Conservation (phyloP, 2,113 vertebrate species). For the Synchiropus splendidus region DNA sequence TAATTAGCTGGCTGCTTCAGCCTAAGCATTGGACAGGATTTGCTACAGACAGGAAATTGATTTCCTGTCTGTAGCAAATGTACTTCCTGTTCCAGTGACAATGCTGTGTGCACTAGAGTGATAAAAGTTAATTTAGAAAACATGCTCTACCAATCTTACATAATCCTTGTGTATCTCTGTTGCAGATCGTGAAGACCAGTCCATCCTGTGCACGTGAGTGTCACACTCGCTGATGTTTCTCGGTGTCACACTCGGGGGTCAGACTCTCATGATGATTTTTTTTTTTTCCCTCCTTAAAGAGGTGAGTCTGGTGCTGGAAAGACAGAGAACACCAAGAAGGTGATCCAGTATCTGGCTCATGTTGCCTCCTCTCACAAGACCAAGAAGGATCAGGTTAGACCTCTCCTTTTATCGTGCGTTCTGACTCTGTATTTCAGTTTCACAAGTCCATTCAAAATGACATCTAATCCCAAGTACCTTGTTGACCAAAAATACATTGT, state of each 20-base stretch:
- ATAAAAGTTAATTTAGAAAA: slow-evolving; percentile 11
- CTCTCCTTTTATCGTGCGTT: not conserved
- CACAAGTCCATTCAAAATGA: too few relatives aligned
- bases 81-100: slow-evolving; percentile 38
- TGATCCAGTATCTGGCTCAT: slow-evolving; percentile 95
- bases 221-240: not conserved
- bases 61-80: slow-evolving; percentile 55
- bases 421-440: too few relatives aligned
- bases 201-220: slow-evolving; percentile 99
- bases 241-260: too few relatives aligned
- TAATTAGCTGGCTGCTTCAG: not conserved
- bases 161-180: slow-evolving; percentile 9
- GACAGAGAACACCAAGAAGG: slow-evolving; percentile 98
- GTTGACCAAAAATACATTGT: too few relatives aligned
- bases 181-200: slow-evolving; percentile 95
- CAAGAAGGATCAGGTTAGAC: slow-evolving; percentile 94
- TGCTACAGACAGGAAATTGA: slow-evolving; percentile 30
- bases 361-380: slow-evolving; percentile 96
- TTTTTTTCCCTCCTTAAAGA: too few relatives aligned
- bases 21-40: not conserved
- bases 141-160: not conserved
- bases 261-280: too few relatives aligned
- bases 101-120: slow-evolving; percentile 11
- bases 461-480: too few relatives aligned
- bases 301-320: slow-evolving; percentile 98